Percentiles rank a stretch among this genome's conserved stretches.
These are phyloP conservation scores for Cettia cetti DNA, from an alignment of 2,113 vertebrate species.

Conservation along the genomic window DNA sequence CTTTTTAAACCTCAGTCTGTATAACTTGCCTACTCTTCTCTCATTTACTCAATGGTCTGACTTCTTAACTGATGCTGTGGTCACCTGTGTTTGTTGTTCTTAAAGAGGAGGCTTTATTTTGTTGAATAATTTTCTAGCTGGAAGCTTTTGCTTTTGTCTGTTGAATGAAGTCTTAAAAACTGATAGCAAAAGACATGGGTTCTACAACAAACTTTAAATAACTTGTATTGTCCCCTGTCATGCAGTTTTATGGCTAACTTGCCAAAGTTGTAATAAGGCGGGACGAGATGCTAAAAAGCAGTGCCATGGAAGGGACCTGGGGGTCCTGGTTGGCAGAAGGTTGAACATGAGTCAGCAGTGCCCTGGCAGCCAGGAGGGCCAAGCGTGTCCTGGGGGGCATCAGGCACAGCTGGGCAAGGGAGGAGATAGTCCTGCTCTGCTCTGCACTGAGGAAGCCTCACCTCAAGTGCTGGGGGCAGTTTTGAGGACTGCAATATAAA, in stretches of 20 bases:
- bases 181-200: neutral
- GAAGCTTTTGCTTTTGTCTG: neutral
- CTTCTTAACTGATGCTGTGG: neutral
- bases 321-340: neutral
- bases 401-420: accelerated
- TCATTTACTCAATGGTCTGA: neutral
- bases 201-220: neutral
- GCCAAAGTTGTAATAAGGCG: neutral
- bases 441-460: accelerated
- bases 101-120: neutral
- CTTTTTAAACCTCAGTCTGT: neutral
- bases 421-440: neutral
- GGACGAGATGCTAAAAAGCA: neutral
- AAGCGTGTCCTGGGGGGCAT: accelerated
- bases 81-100: neutral
- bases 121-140: neutral
- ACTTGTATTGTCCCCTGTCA: neutral
- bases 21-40: neutral
- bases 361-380: neutral
- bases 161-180: neutral
- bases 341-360: neutral
- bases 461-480: accelerated
- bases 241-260: neutral
- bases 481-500: accelerated
- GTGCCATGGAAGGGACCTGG: too few species aligned